A percentile compares a stretch with the other conserved stretches of the same genome.
phyloP scores from a whole-genome alignment of 2,888 invertebrate genomes.

The Autographa gamma region DNA sequence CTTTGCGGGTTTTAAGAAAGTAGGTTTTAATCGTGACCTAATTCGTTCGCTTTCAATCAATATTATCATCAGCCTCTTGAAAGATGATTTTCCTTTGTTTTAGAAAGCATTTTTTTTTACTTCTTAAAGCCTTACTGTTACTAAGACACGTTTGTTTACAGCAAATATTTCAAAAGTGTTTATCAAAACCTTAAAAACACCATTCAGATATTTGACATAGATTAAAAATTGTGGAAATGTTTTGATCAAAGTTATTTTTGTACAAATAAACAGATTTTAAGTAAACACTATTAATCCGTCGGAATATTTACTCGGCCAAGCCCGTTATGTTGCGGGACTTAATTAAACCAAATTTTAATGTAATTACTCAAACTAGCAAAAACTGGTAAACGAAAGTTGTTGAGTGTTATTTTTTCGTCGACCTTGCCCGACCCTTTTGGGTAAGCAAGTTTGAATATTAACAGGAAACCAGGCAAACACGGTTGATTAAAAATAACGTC shows the following conservation, averaged over 20 bases:
- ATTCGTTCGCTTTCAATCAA: not conserved
- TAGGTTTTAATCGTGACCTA: not conserved
- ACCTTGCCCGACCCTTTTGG: slow-evolving; percentile 22
- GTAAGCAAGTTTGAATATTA: slow-evolving; percentile 21
- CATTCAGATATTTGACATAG: too few species aligned
- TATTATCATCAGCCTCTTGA: not conserved
- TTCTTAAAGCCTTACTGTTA: too few species aligned
- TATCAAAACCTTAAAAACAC: too few species aligned
- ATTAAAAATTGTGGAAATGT: too few species aligned
- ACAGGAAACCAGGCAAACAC: slow-evolving; percentile 12
- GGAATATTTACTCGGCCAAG: not conserved
- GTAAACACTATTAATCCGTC: not conserved
- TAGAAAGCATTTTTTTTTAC: too few species aligned
- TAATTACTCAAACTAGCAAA: slow-evolving; percentile 20
- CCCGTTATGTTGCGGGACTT: not conserved
- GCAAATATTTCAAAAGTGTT: too few species aligned
- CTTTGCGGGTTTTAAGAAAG: not conserved
- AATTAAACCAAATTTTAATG: slow-evolving; percentile 17
- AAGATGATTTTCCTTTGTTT: too few species aligned
- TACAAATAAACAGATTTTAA: too few species aligned
- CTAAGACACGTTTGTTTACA: too few species aligned
- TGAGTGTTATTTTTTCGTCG: slow-evolving; percentile 18
- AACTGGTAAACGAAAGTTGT: slow-evolving; percentile 22
- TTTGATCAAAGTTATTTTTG: too few species aligned
- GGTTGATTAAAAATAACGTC: slow-evolving; percentile 49